phyloP scores from a whole-genome alignment of 2,113 vertebrate genomes.

The Empidonax alnorum region DNA sequence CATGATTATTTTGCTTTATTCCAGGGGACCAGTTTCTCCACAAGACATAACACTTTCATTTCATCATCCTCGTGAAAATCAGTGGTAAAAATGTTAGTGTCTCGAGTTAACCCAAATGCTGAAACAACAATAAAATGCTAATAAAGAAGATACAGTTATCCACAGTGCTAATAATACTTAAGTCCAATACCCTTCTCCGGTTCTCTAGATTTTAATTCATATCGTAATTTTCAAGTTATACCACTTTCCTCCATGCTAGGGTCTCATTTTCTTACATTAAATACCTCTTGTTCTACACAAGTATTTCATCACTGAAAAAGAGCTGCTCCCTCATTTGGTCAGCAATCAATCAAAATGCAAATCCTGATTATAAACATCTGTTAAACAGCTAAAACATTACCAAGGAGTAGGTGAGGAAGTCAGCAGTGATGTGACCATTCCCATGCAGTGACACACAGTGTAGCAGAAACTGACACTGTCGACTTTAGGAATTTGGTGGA shows the following conservation, averaged over 20 bases:
- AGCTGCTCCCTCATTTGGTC: background rate
- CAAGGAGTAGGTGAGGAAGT: background rate
- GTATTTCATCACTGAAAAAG: background rate
- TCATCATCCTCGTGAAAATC: background rate
- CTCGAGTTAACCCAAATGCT: background rate
- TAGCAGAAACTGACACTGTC: background rate
- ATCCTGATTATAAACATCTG: background rate
- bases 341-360: background rate
- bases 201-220: background rate
- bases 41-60: background rate
- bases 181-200: background rate
- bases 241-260: background rate
- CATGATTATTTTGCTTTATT: background rate
- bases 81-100: background rate
- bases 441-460: fast-evolving
- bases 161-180: background rate
- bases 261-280: background rate
- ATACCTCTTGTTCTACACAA: background rate
- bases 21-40: background rate
- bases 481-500: background rate
- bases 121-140: background rate
- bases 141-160: background rate
- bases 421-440: background rate
- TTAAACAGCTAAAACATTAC: background rate
- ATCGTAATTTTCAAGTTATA: background rate